Base-by-base conservation (phyloP, 1,140 invertebrate species). In the Lysiphlebus fabarum region DNA sequence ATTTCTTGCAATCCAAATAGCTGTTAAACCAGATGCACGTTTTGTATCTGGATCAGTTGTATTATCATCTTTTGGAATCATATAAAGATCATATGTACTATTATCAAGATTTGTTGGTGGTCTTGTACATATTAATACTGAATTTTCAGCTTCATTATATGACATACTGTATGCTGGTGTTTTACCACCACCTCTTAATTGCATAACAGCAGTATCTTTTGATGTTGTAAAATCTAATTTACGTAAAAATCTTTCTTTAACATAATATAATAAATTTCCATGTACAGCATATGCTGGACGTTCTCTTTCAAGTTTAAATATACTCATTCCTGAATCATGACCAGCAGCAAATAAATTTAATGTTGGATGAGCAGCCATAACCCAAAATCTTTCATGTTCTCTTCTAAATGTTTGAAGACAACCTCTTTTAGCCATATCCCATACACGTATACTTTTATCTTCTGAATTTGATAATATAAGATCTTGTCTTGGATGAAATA, bases 401-500 rank as follows among this genome's bases (percentile, higher is more conserved):
- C 96, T 84, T 9, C 93, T 81, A 81, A 97, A 98, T 5, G 96
- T 98, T 68, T 98, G 91, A 9, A 99, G 78, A 71, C 95, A 98
- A n/a, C 92, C 93, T 40, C 96, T 83, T 79, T 99, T 99, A 11
- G 91, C 91, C 90, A 99, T 94, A 76, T 99, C 97, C 98, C 98
- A 99, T 2, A 99, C 93, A 6, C 96, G 82, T 66, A 99, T 98
- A 70, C 91, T 96, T 76, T 95, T 97, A 78, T 99, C 98, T 75
- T 99, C 98, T 45, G 95, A 93, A 78, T 99, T 99, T 36, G 94
- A 97, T 7, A 99, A 79, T 64, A 99, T 97, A 7, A 98, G 81
- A 71, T 99, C 98, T 78, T 98, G 94, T 12, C 94, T 83, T 0
- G 97, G 96, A 81, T 99, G 97, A 78, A 99, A 99, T 7, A 99